A percentile compares a stretch with the other conserved stretches of the same genome.
phyloP scores from a whole-genome alignment of 2,113 vertebrate species.

The Leucoraja erinaceus region DNA sequence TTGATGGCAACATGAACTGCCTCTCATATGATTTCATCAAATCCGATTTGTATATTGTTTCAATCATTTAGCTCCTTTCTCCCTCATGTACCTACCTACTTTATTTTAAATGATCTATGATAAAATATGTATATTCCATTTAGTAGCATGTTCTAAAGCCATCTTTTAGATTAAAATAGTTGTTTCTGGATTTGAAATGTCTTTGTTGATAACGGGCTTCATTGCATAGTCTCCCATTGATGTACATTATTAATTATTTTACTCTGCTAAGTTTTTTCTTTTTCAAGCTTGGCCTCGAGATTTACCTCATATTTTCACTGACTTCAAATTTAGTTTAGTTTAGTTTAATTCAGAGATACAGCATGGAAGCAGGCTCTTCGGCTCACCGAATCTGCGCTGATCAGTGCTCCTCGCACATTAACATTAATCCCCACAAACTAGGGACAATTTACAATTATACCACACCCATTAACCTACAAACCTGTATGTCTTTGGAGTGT shows the following conservation, averaged over 20 bases:
- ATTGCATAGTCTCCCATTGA: neutral
- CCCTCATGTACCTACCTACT: neutral
- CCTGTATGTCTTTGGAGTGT: no score
- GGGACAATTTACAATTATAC: no score
- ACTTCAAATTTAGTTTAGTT: neutral
- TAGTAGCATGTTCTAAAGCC: neutral
- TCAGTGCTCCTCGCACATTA: no score
- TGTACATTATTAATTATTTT: neutral
- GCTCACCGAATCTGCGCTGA: no score
- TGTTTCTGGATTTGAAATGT: neutral
- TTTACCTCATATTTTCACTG: neutral
- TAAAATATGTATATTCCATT: neutral
- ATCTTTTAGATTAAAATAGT: neutral
- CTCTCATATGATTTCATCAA: neutral
- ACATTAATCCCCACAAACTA: no score
- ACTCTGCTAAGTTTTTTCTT: neutral
- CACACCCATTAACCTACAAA: no score
- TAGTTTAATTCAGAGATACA: no score
- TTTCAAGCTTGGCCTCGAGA: neutral
- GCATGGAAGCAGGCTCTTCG: no score
- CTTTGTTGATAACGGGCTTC: neutral
- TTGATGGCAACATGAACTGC: neutral
- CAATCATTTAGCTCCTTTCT: neutral
- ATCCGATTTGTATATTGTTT: neutral
- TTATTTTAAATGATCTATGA: neutral